Percentiles rank a stretch among this genome's conserved stretches.
Conservation (phyloP, 2,888 invertebrate species). For the Lasioglossum leucozonium region DNA sequence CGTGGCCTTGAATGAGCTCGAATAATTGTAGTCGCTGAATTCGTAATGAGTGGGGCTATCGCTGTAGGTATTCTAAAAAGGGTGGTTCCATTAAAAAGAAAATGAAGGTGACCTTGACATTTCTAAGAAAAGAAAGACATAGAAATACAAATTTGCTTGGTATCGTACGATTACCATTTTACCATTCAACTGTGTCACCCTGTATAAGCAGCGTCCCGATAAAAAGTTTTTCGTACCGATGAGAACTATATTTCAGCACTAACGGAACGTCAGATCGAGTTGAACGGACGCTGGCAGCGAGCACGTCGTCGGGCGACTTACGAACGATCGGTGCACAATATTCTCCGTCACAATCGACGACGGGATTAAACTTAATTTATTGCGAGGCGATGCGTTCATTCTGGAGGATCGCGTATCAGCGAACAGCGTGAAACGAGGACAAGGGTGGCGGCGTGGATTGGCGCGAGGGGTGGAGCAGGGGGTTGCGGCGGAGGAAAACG, state of each 20-base stretch:
- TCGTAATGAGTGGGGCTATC: too few species aligned
- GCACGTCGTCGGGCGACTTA: not conserved
- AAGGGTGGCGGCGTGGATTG: not conserved
- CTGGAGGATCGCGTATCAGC: not conserved
- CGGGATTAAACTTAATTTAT: slow-evolving; percentile 18
- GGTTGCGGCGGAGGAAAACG: not conserved
- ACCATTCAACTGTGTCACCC: too few species aligned
- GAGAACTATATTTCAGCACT: not conserved
- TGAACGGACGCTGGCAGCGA: not conserved
- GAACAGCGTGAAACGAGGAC: slow-evolving; percentile 19
- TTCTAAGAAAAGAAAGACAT: too few species aligned
- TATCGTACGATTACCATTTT: too few species aligned
- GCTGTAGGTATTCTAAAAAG: too few species aligned
- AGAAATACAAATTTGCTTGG: too few species aligned
- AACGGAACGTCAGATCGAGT: not conserved
- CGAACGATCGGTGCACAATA: not conserved
- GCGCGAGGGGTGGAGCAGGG: too few species aligned
- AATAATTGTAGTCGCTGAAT: too few species aligned
- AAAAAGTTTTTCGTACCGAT: not conserved
- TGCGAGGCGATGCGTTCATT: not conserved
- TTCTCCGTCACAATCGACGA: not conserved
- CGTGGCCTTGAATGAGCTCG: too few species aligned
- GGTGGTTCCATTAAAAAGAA: too few species aligned
- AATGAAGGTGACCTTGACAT: too few species aligned
- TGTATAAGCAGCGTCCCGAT: too few species aligned